Evolutionary conservation across 2,113 vertebrate species (phyloP).

Genomic region (Jaculus jaculus): DNA sequence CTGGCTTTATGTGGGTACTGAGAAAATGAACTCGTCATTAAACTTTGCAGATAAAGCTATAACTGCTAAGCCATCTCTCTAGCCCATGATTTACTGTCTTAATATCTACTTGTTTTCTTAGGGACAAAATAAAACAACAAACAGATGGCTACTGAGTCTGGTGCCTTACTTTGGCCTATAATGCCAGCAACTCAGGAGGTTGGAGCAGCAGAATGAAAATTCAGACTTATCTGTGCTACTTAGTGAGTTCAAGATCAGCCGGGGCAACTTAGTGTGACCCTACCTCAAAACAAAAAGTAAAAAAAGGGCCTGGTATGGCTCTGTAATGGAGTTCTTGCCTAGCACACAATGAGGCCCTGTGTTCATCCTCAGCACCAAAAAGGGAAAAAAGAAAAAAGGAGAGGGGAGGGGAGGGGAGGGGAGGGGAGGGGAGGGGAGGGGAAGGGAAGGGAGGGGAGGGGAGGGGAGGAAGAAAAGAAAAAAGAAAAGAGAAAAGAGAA

Average conservation of each 20-base stretch:
- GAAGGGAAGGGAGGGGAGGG: too few species aligned
- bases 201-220: background rate
- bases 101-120: background rate
- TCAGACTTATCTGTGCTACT: background rate
- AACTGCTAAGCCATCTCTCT: too few species aligned
- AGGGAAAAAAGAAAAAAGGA: too few species aligned
- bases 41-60: too few species aligned
- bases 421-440: too few species aligned
- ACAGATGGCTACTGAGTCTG: too few species aligned
- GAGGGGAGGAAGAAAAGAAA: too few species aligned
- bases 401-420: too few species aligned
- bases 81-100: background rate
- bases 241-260: background rate
- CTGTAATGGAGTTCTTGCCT: background rate
- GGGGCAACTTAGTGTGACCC: background rate
- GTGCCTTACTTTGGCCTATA: background rate
- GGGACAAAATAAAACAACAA: background rate
- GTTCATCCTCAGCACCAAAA: background rate
- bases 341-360: background rate
- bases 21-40: too few species aligned
- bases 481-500: too few species aligned
- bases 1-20: too few species aligned
- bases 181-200: background rate
- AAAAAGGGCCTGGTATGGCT: background rate
- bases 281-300: background rate